Conservation (phyloP, 2,888 invertebrate species). For the Marasmarcha lunaedactyla region DNA sequence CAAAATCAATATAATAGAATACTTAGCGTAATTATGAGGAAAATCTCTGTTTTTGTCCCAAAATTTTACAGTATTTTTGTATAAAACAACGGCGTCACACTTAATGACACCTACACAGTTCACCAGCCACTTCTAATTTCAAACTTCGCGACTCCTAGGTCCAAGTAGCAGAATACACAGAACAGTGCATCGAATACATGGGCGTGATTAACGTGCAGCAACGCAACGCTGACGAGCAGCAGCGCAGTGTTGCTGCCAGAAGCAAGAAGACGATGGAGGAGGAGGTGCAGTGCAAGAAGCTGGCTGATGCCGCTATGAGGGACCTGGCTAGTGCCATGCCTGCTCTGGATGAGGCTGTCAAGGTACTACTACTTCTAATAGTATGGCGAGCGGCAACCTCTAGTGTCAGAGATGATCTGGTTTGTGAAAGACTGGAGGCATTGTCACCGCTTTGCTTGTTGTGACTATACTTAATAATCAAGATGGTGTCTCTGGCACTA, state of each 20-base stretch:
- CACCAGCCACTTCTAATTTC: constrained; percentile 81
- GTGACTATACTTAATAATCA: too few species aligned
- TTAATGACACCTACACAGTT: too few species aligned
- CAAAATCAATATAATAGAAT: too few species aligned
- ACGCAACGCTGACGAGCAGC: constrained; percentile 83
- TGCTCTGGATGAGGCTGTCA: constrained; percentile 85
- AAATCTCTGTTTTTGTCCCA: too few species aligned
- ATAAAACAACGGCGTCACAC: too few species aligned
- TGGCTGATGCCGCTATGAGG: constrained; percentile 84
- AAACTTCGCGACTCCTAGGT: constrained; percentile 43
- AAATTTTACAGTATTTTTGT: too few species aligned
- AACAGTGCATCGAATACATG: constrained; percentile 88
- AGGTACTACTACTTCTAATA: constrained; percentile 37
- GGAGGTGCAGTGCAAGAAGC: constrained; percentile 82
- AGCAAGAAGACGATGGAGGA: constrained; percentile 72
- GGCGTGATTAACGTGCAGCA: constrained; percentile 46
- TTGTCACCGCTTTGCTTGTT: too few species aligned
- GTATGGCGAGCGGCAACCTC: too few species aligned
- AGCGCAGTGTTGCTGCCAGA: constrained; percentile 53
- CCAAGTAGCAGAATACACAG: constrained; percentile 81
- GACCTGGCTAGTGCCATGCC: constrained; percentile 90
- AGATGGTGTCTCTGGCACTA: too few species aligned
- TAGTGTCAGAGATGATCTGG: too few species aligned
- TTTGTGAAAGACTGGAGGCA: too few species aligned
- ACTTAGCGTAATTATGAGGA: too few species aligned